Evolutionary conservation across 2,113 vertebrate species (phyloP).

Genomic region (Lipotes vexillifer): DNA sequence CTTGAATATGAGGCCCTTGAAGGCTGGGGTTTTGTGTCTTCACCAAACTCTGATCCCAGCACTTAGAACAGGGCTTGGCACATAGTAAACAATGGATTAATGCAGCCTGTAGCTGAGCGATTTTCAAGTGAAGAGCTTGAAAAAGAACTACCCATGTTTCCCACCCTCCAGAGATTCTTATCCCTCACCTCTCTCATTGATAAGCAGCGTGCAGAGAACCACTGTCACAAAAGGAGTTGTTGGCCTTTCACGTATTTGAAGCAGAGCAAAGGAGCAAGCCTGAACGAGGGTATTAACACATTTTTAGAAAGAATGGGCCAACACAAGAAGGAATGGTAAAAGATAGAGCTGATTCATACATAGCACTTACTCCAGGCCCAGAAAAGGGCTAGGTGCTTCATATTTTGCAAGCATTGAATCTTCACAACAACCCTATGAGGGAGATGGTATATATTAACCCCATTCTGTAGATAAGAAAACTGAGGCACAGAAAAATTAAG

Average conservation of each 20-base stretch:
- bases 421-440: not conserved
- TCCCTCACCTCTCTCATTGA: not conserved
- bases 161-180: not conserved
- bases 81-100: not conserved
- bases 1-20: not conserved
- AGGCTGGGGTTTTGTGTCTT: not conserved
- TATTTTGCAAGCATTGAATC: not conserved
- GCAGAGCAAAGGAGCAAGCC: not conserved
- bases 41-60: not conserved
- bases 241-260: not conserved
- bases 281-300: not conserved
- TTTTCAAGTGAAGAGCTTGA: not conserved
- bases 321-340: not conserved
- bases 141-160: not conserved
- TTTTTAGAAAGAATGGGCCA: not conserved
- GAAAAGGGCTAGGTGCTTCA: not conserved
- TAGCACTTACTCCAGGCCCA: not conserved
- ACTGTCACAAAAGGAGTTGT: not conserved
- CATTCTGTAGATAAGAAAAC: not conserved
- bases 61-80: not conserved
- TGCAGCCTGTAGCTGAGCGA: not conserved
- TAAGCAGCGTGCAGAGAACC: not conserved
- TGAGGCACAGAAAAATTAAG: not conserved
- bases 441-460: not conserved
- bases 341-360: not conserved